Percentiles rank a stretch among this genome's conserved stretches.
Evolutionary conservation across 2,888 invertebrate species (phyloP).

Genomic region (Noctuana brunneofusca): DNA sequence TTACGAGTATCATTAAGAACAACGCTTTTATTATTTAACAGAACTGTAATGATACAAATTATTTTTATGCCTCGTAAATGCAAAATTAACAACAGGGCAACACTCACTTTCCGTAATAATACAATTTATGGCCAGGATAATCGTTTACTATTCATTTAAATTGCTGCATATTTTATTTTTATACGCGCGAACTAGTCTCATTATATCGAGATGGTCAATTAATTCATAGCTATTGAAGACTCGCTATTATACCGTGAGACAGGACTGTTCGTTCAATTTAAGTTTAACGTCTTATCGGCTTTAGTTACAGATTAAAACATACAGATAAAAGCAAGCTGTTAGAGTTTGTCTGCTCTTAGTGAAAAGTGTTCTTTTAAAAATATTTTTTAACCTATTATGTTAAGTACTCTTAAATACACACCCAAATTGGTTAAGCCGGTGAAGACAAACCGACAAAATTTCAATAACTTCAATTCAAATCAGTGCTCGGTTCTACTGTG

Average conservation of each 20-base stretch:
- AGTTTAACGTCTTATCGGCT: too few relatives aligned
- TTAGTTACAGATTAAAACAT: neutral
- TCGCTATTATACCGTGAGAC: slow-evolving; percentile 16
- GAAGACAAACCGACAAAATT: too few relatives aligned
- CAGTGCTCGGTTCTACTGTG: too few relatives aligned
- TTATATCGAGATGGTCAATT: slow-evolving; percentile 22
- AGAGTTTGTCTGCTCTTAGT: too few relatives aligned
- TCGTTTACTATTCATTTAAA: slow-evolving; percentile 23
- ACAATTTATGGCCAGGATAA: slow-evolving; percentile 4
- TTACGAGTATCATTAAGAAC: neutral
- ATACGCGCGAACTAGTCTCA: slow-evolving; percentile 12
- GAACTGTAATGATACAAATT: slow-evolving; percentile 7
- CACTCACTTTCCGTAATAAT: neutral
- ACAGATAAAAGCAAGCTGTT: neutral
- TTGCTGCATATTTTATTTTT: slow-evolving; percentile 24
- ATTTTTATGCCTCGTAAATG: slow-evolving; percentile 8
- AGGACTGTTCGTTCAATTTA: neutral
- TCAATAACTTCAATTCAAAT: too few relatives aligned
- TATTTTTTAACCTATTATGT: too few relatives aligned
- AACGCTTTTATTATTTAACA: slow-evolving; percentile 17
- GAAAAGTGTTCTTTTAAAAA: too few relatives aligned
- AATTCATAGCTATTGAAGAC: slow-evolving; percentile 10
- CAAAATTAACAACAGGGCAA: neutral
- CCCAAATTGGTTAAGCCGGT: too few relatives aligned
- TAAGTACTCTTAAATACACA: too few relatives aligned